Evolutionary conservation across 2,797 vertebrate genomes (phyloP).

Genomic region (Natrix natrix): DNA sequence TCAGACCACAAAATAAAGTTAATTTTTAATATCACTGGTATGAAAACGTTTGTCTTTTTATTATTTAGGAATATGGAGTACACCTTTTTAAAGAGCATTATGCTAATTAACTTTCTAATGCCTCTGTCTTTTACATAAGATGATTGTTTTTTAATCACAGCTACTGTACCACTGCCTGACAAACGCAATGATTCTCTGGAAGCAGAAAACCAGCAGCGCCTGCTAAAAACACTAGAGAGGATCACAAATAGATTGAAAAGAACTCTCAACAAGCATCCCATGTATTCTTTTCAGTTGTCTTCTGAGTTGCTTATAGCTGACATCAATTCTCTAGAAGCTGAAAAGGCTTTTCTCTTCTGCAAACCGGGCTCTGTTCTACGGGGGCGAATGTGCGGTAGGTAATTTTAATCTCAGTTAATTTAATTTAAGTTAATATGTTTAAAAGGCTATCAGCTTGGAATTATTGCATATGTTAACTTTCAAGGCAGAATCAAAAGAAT

Average conservation of each 20-base stretch:
- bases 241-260: conserved; percentile 91
- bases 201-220: conserved; percentile 88
- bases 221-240: conserved; percentile 88
- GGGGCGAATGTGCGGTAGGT: conserved; percentile 95
- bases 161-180: conserved; percentile 91
- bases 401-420: background rate
- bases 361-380: conserved; percentile 91
- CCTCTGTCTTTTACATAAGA: background rate
- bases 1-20: conserved; percentile 96
- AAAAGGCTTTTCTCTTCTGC: conserved; percentile 88
- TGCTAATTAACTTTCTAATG: conserved; percentile 26
- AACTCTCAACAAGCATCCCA: conserved; percentile 86
- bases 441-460: background rate
- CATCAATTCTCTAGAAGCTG: conserved; percentile 89
- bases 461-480: conserved; percentile 21
- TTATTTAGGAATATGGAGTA: background rate
- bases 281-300: conserved; percentile 88
- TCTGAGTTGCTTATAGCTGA: conserved; percentile 91
- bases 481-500: conserved; percentile 5
- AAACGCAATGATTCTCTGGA: conserved; percentile 93
- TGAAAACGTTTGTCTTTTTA: background rate
- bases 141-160: conserved; percentile 76
- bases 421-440: background rate
- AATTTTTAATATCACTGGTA: conserved; percentile 97
- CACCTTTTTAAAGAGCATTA: background rate